Evolutionary conservation across 2,888 invertebrate species (phyloP).

Genomic region (Cerastoderma edule): DNA sequence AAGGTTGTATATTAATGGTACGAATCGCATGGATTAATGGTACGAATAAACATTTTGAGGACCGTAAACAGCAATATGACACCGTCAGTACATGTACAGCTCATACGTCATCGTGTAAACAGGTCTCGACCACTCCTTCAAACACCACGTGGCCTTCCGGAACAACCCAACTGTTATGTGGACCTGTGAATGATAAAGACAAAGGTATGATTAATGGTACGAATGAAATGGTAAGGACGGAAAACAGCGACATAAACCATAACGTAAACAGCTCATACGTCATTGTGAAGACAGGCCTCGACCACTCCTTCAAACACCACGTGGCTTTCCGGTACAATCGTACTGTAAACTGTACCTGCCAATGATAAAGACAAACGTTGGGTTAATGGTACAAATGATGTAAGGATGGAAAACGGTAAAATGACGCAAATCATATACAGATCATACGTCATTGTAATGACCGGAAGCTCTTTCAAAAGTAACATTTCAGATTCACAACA

Average conservation of each 20-base stretch:
- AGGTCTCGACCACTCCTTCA: background rate
- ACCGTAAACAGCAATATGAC: conserved; percentile 86
- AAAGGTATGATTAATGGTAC: no score
- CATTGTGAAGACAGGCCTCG: conserved; percentile 19
- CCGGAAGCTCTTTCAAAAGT: no score
- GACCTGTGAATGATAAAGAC: conserved; percentile 56
- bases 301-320: conserved; percentile 69
- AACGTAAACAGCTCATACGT: conserved; percentile 84
- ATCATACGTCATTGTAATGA: background rate
- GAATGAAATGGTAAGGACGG: conserved; percentile 87
- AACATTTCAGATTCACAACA: no score
- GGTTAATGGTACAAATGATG: no score
- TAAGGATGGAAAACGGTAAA: no score
- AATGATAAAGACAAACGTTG: background rate
- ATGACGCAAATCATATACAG: background rate
- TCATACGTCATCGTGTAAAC: conserved; percentile 84
- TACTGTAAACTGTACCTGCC: conserved; percentile 68
- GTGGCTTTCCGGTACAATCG: conserved; percentile 76
- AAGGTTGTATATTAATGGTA: no score
- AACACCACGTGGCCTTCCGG: conserved; percentile 81
- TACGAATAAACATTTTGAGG: no score
- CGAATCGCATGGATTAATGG: no score
- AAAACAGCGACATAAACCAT: conserved; percentile 85
- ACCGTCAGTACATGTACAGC: background rate
- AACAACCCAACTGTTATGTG: conserved; percentile 67